A percentile compares a stretch with the other conserved stretches of the same genome.
phyloP scores from a whole-genome alignment of 2,888 invertebrate genomes.

The Sphinx pinastri region DNA sequence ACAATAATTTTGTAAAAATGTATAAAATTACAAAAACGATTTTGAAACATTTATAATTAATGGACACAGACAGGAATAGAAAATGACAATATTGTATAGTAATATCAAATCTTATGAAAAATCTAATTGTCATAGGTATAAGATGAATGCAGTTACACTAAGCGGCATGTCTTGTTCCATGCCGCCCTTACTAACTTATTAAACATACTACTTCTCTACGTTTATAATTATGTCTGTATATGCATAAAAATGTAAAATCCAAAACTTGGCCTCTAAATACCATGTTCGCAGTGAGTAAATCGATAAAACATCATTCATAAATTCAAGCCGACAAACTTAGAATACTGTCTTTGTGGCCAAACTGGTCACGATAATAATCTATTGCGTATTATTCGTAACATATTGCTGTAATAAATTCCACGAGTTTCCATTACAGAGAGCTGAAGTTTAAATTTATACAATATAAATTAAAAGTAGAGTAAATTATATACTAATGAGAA shows the following conservation, averaged over 20 bases:
- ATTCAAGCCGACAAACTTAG: conserved; percentile 47
- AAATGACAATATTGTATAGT: conserved; percentile 71
- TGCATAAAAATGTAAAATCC: conserved; percentile 79
- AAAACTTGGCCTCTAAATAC: conserved; percentile 78
- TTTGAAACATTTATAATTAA: conserved; percentile 68
- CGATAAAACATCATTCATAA: conserved; percentile 42
- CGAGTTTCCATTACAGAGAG: conserved; percentile 70
- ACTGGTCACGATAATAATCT: conserved; percentile 30
- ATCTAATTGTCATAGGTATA: conserved; percentile 64
- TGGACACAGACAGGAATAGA: conserved; percentile 66
- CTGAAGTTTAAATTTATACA: conserved; percentile 76
- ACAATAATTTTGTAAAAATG: conserved; percentile 79
- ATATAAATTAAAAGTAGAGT: conserved; percentile 65
- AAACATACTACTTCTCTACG: conserved; percentile 76
- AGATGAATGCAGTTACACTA: conserved; percentile 68
- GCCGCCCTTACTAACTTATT: conserved; percentile 66
- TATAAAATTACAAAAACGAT: conserved; percentile 83
- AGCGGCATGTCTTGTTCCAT: conserved; percentile 45
- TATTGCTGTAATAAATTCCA: conserved; percentile 32
- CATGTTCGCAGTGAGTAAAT: conserved; percentile 45
- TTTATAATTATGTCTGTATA: conserved; percentile 76
- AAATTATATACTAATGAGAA: conserved; percentile 67
- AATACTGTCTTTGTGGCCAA: conserved; percentile 35
- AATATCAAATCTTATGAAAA: conserved; percentile 75
- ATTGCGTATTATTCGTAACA: conserved; percentile 33